These are phyloP conservation scores for Dexiosoma caninum DNA, from an alignment of 2,888 invertebrate genomes.

Conservation along the genomic window DNA sequence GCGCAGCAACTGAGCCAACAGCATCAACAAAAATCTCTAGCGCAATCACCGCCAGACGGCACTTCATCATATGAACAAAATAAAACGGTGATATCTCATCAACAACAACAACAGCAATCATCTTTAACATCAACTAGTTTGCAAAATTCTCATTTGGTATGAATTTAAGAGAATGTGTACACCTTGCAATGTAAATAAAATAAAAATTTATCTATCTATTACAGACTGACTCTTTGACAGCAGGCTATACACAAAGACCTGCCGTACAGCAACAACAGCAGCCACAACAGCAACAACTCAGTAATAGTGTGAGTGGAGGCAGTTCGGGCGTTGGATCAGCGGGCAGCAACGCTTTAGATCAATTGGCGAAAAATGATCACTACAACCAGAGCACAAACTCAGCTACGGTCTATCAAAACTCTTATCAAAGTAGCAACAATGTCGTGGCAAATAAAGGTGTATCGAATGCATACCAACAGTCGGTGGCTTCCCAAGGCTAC, in stretches of 20 bases:
- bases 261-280: conserved; percentile 68
- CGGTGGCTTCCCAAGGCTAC: conserved; percentile 74
- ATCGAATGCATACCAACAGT: conserved; percentile 73
- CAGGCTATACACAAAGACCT: conserved; percentile 73
- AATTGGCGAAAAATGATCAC: conserved; percentile 76
- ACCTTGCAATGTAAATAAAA: not conserved
- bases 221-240: conserved; percentile 74
- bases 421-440: conserved; percentile 73
- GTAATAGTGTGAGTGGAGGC: conserved; percentile 63
- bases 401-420: conserved; percentile 73
- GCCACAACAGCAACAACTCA: conserved; percentile 68
- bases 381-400: conserved; percentile 74
- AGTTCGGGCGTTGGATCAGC: conserved; percentile 66
- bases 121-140: conserved; percentile 72
- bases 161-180: conserved; percentile 1
- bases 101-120: conserved; percentile 68
- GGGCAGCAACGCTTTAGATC: conserved; percentile 74
- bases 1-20: conserved; percentile 71
- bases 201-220: not conserved
- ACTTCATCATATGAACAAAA: conserved; percentile 72
- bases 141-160: conserved; percentile 76
- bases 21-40: conserved; percentile 57
- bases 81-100: conserved; percentile 71
- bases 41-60: conserved; percentile 67
- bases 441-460: conserved; percentile 70